Percentiles rank a stretch among this genome's conserved stretches.
Conservation (phyloP, 2,888 invertebrate genomes). For the Beris chalybata region DNA sequence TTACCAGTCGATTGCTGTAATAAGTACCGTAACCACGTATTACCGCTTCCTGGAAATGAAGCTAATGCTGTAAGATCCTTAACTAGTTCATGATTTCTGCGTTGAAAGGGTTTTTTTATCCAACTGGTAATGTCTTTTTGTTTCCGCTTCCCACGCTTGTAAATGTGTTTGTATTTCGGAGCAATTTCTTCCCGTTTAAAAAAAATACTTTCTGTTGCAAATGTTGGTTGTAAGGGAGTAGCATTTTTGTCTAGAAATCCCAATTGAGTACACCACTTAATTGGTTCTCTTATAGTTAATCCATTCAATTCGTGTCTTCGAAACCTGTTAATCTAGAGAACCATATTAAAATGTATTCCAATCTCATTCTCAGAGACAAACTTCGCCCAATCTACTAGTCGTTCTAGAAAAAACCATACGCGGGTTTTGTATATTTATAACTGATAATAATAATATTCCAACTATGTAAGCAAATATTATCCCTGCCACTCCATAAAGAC, state of each 20-base stretch:
- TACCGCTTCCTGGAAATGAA: slow-evolving; percentile 83
- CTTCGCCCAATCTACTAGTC: slow-evolving; percentile 52
- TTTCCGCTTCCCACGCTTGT: background rate
- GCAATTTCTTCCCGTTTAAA: slow-evolving; percentile 32
- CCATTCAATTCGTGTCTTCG: slow-evolving; percentile 51
- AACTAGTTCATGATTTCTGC: background rate
- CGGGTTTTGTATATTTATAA: slow-evolving; percentile 54
- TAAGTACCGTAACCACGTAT: slow-evolving; percentile 80
- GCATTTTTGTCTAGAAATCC: slow-evolving; percentile 44
- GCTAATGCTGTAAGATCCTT: slow-evolving; percentile 62
- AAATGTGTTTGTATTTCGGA: slow-evolving; percentile 19
- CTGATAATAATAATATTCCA: slow-evolving; percentile 54
- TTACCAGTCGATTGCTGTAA: slow-evolving; percentile 76
- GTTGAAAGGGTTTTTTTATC: background rate
- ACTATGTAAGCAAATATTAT: slow-evolving; percentile 55
- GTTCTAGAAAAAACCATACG: slow-evolving; percentile 49
- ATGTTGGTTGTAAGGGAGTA: slow-evolving; percentile 21
- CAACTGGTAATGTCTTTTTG: background rate
- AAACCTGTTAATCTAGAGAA: slow-evolving; percentile 36
- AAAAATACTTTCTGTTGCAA: slow-evolving; percentile 7
- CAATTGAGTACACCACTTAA: slow-evolving; percentile 55
- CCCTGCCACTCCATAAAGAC: slow-evolving; percentile 55
- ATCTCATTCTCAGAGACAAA: slow-evolving; percentile 38
- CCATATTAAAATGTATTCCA: slow-evolving; percentile 8
- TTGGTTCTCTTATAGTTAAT: slow-evolving; percentile 51